Percentiles rank a stretch among this genome's conserved stretches.
Conservation (phyloP, 2,888 invertebrate species). For the Hyles lineata region DNA sequence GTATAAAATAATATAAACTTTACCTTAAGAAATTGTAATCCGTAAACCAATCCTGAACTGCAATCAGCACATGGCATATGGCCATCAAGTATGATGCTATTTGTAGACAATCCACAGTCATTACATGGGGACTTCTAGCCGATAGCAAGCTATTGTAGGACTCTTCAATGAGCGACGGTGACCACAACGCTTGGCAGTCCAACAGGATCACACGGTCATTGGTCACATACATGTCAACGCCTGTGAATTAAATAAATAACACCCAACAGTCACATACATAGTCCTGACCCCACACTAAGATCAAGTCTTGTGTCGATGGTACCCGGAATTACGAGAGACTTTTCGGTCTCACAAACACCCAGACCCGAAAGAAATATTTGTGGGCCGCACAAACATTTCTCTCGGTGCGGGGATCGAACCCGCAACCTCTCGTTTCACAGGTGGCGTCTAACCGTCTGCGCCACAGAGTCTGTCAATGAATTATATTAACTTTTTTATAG, state of each 20-base stretch:
- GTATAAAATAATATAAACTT: neutral
- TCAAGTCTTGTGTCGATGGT: too few relatives aligned
- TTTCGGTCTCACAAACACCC: too few relatives aligned
- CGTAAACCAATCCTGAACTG: slow-evolving; percentile 95
- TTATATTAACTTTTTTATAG: too few relatives aligned
- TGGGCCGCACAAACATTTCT: too few relatives aligned
- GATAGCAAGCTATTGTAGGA: slow-evolving; percentile 79
- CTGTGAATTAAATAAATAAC: slow-evolving; percentile 65
- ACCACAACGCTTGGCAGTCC: slow-evolving; percentile 93
- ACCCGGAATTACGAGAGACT: too few relatives aligned
- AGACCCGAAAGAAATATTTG: too few relatives aligned
- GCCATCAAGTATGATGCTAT: slow-evolving; percentile 93
- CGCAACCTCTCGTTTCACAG: too few relatives aligned
- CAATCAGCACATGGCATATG: slow-evolving; percentile 94
- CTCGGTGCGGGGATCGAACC: too few relatives aligned
- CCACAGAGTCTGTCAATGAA: too few relatives aligned
- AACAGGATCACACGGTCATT: slow-evolving; percentile 92
- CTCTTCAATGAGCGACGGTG: slow-evolving; percentile 90
- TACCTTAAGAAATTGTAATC: slow-evolving; percentile 92
- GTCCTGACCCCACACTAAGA: too few relatives aligned
- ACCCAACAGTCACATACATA: too few relatives aligned
- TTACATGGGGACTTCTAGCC: slow-evolving; percentile 82
- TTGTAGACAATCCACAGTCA: slow-evolving; percentile 90
- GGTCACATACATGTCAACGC: slow-evolving; percentile 90
- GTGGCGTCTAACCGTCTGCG: too few relatives aligned